Percentiles rank a stretch among this genome's conserved stretches.
phyloP scores from a whole-genome alignment of 2,113 vertebrate species.

The Oreochromis spilurus region DNA sequence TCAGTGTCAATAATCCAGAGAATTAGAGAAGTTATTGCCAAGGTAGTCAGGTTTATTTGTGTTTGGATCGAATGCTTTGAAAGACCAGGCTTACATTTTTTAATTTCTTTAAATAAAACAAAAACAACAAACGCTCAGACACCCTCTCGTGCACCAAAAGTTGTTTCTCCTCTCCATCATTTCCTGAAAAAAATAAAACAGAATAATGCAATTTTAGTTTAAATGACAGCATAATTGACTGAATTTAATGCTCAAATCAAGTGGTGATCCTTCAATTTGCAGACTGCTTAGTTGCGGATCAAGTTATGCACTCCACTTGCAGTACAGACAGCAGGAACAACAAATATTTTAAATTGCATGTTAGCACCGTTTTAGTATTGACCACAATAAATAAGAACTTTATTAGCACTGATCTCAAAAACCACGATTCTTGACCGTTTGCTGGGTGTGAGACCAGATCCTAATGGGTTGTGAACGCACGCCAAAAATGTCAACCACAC shows the following conservation, averaged over 20 bases:
- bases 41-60: background rate
- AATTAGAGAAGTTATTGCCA: background rate
- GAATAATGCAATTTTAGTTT: background rate
- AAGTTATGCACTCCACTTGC: background rate
- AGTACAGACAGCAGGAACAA: background rate
- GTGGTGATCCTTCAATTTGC: background rate
- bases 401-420: background rate
- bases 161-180: background rate
- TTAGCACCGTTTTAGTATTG: background rate
- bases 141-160: background rate
- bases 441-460: constrained; percentile 48
- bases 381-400: background rate
- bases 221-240: background rate
- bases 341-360: background rate
- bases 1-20: background rate
- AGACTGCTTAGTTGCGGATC: background rate
- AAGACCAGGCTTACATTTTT: background rate
- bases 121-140: background rate
- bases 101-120: background rate
- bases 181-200: background rate
- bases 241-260: background rate
- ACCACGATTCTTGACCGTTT: constrained; percentile 36
- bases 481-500: constrained; percentile 50
- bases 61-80: background rate
- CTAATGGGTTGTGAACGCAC: background rate